A percentile compares a stretch with the other conserved stretches of the same genome.
Conservation (phyloP, 2,888 invertebrate species). For the Drosophila colorata region DNA sequence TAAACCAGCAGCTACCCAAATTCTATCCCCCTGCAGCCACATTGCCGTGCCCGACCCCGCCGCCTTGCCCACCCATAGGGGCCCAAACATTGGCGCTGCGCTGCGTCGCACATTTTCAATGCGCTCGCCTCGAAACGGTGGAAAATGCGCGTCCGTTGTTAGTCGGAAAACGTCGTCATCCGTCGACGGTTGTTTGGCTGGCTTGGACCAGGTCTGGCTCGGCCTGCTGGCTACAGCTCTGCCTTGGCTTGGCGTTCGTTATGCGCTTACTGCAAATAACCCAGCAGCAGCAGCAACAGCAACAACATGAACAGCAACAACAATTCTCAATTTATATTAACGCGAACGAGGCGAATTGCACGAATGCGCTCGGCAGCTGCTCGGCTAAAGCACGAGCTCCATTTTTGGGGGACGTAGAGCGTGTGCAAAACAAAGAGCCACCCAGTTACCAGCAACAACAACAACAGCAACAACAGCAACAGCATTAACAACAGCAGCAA, state of each 20-base stretch:
- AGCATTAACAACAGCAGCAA: constrained; percentile 22
- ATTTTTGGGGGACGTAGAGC: constrained; percentile 40
- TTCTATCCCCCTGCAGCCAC: constrained; percentile 14
- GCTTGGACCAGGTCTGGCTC: constrained; percentile 60
- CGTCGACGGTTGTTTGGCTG: constrained; percentile 79
- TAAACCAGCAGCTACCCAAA: constrained; percentile 60
- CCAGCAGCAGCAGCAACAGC: constrained; percentile 34
- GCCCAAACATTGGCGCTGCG: constrained; percentile 60
- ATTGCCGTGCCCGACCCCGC: neutral
- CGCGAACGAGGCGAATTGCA: constrained; percentile 58
- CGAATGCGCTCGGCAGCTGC: constrained; percentile 55
- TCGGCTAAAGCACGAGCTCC: constrained; percentile 46
- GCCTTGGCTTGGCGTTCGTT: constrained; percentile 64
- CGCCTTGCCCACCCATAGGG: constrained; percentile 29
- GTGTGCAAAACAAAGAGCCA: constrained; percentile 71
- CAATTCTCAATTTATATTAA: constrained; percentile 56
- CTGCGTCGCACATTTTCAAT: constrained; percentile 81
- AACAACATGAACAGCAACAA: constrained; percentile 27
- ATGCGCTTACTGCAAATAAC: constrained; percentile 60
- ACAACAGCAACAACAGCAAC: constrained; percentile 33
- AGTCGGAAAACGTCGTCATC: constrained; percentile 83
- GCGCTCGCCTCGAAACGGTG: constrained; percentile 80
- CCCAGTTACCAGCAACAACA: constrained; percentile 60
- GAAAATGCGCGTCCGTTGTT: constrained; percentile 81
- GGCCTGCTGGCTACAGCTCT: constrained; percentile 46